These are phyloP conservation scores for Tigriopus californicus DNA, from an alignment of 2,888 invertebrate species.

Conservation along the genomic window DNA sequence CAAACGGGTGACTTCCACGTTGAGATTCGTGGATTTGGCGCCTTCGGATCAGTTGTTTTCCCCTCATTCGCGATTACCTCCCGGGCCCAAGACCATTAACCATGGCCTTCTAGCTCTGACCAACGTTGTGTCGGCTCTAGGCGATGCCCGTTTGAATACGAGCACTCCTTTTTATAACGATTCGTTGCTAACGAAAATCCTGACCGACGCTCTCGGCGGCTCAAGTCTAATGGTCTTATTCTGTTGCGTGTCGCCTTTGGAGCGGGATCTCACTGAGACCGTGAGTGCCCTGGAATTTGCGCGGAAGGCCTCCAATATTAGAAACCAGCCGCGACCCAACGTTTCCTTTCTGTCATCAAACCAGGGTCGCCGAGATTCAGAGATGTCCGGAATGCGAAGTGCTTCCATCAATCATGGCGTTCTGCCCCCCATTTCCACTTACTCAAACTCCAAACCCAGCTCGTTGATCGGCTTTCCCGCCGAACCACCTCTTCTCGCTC, in stretches of 20 bases:
- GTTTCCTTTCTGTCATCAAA: neutral
- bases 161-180: neutral
- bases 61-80: neutral
- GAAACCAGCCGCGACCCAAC: neutral
- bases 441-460: too few relatives aligned
- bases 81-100: neutral
- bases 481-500: too few relatives aligned
- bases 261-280: neutral
- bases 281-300: neutral
- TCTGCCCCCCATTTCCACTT: too few relatives aligned
- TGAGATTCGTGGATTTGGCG: conserved; percentile 2
- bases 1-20: neutral
- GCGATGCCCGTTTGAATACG: neutral
- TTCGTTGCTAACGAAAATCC: neutral
- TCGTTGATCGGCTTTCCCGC: too few relatives aligned
- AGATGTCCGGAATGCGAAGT: neutral
- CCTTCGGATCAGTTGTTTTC: neutral
- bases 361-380: neutral
- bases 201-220: neutral
- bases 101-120: neutral
- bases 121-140: neutral
- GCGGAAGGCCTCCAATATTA: neutral
- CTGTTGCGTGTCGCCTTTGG: neutral
- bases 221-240: neutral
- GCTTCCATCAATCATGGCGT: neutral